Base-by-base conservation (phyloP, 1,140 invertebrate genomes). In the Radopholus similis region DNA sequence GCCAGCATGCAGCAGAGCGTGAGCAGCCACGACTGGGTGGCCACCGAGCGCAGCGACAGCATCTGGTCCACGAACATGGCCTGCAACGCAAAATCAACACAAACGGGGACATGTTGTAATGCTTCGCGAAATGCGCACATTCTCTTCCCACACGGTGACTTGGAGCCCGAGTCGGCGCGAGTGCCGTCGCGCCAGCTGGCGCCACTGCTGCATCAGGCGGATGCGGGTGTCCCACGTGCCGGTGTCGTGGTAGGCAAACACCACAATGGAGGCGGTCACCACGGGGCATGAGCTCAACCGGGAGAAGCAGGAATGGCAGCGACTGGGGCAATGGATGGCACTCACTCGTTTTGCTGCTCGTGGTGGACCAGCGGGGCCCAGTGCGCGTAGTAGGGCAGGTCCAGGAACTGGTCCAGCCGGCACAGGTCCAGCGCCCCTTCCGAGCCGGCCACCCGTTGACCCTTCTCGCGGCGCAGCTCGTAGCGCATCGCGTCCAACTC, bases 1-100 rank as follows among this genome's bases (percentile, higher is more conserved):
- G 85, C 60, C 13, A 83, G 77, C 81, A 86, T 84, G 30, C 77
- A 81, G 6, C 75, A 77, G 0, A 85, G 57, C 6, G 83, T 83
- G 21, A 85, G 76, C 2, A 58, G 35, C 18, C 18, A 58, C 2
- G 56, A 58, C 64, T 81, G 80, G 11, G 78, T 40, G 9, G 78
- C 74, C 2, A 74, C 72, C 34, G 37, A 56, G 40, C 74, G 75
- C 23, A 81, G 64, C 40, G 71, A 66, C 9, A 81, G 68, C 80
- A 81, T 81, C 55, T 81, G 78, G 64, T 81, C 78, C 6, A 81
- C 78, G 60, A 81, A 81, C 70, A 82, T 73, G 8, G 75, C 74
- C n/a, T n/a, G n/a, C n/a, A n/a, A n/a, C n/a, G n/a, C n/a, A n/a
- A n/a, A n/a, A n/a, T n/a, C n/a, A n/a, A n/a, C n/a, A n/a, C n/a